phyloP scores from a whole-genome alignment of 2,888 invertebrate genomes.

The Cheilosia vulpina region DNA sequence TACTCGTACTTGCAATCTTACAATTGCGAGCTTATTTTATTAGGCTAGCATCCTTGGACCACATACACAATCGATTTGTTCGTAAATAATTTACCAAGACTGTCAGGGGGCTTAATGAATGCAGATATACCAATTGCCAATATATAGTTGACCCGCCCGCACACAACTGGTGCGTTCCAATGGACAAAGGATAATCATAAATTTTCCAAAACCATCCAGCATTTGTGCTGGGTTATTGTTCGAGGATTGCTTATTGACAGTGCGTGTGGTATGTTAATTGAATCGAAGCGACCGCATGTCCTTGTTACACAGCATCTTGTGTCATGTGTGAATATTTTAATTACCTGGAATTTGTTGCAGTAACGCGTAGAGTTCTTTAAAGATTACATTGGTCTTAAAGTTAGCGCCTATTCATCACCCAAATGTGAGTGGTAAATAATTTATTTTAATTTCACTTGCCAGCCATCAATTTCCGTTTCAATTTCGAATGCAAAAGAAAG shows the following conservation, averaged over 20 bases:
- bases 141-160: neutral
- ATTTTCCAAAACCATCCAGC: slow-evolving; percentile 34
- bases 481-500: slow-evolving; percentile 28
- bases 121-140: slow-evolving; percentile 21
- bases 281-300: slow-evolving; percentile 36
- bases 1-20: slow-evolving; percentile 9
- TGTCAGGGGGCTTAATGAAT: slow-evolving; percentile 55
- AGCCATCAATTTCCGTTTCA: slow-evolving; percentile 28
- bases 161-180: neutral
- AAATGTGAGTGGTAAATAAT: slow-evolving; percentile 19
- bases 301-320: neutral
- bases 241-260: slow-evolving; percentile 27
- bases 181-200: slow-evolving; percentile 63
- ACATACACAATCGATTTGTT: slow-evolving; percentile 49
- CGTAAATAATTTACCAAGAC: slow-evolving; percentile 49
- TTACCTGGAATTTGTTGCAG: slow-evolving; percentile 9
- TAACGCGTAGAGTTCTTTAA: neutral
- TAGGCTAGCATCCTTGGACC: slow-evolving; percentile 20
- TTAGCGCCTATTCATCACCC: neutral
- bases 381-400: neutral
- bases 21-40: slow-evolving; percentile 46
- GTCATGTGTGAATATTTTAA: slow-evolving; percentile 39
- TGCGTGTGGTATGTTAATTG: slow-evolving; percentile 53
- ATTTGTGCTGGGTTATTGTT: slow-evolving; percentile 25
- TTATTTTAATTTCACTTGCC: slow-evolving; percentile 30